A percentile compares a stretch with the other conserved stretches of the same genome.
These are phyloP conservation scores for Phaetusa simplex DNA, from an alignment of 2,113 vertebrate genomes.

Conservation along the genomic window DNA sequence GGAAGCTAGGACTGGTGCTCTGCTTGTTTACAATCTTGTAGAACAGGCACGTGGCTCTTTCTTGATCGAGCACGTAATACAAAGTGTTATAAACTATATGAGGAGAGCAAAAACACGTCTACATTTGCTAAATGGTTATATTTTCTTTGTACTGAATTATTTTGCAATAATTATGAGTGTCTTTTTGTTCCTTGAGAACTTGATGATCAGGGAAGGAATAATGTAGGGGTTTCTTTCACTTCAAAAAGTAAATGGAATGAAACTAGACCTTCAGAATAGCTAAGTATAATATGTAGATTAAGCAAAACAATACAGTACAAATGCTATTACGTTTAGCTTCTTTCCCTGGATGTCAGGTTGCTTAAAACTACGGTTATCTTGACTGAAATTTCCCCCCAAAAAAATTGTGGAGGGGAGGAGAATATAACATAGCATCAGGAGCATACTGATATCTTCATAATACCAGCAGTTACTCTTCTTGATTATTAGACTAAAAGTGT, in stretches of 20 bases:
- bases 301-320: neutral
- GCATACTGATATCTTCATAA: neutral
- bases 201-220: neutral
- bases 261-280: neutral
- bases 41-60: neutral
- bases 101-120: neutral
- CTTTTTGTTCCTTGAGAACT: neutral
- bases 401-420: neutral
- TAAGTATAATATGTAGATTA: neutral
- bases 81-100: neutral
- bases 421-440: neutral
- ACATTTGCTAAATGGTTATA: neutral
- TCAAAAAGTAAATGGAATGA: neutral
- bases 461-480: neutral
- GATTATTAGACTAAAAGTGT: neutral
- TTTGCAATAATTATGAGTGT: neutral
- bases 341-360: neutral
- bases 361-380: neutral
- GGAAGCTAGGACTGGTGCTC: neutral
- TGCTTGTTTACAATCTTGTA: rapidly evolving
- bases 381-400: neutral
- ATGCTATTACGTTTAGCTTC: neutral
- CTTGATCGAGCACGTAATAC: rapidly evolving
- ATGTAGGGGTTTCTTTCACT: neutral
- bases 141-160: neutral